A percentile compares a stretch with the other conserved stretches of the same genome.
Conservation (phyloP, 2,888 invertebrate genomes). For the Helleia helle region DNA sequence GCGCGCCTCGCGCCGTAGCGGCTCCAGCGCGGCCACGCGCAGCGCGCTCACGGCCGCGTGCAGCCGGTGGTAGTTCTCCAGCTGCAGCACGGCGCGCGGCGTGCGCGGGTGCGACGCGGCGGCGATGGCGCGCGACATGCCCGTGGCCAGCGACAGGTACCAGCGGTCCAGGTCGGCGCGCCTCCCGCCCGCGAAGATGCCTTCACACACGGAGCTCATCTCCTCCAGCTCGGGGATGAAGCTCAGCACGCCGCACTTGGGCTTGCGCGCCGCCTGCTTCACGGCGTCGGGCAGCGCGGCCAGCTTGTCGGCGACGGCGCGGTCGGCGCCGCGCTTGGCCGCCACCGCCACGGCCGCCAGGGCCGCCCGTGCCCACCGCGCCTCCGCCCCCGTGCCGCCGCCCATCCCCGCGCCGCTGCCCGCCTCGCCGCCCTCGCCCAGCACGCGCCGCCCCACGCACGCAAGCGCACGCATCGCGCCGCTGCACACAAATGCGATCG, state of each 20-base stretch:
- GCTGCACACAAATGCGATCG: too few species aligned
- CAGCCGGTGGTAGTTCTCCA: constrained; percentile 97
- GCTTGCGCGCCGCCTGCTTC: constrained; percentile 57
- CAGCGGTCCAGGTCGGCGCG: constrained; percentile 94
- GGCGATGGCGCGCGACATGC: constrained; percentile 88
- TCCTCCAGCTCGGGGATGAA: constrained; percentile 93
- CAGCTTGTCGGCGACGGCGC: constrained; percentile 88
- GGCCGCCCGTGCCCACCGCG: constrained; percentile 46
- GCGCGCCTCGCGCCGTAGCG: constrained; percentile 87
- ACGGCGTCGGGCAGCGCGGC: constrained; percentile 82
- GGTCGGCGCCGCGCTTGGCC: constrained; percentile 82
- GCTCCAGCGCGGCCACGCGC: constrained; percentile 91
- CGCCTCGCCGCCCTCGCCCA: constrained; percentile 86
- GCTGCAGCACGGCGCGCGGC: constrained; percentile 92
- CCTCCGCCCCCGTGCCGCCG: constrained; percentile 80
- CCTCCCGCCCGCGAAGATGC: constrained; percentile 90
- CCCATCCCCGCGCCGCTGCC: constrained; percentile 81
- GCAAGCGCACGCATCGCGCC: constrained; percentile 96
- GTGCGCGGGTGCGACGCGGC: constrained; percentile 92
- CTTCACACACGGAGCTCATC: constrained; percentile 90
- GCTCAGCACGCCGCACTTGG: constrained; percentile 91
- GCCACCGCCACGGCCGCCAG: constrained; percentile 51
- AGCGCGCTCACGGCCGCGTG: constrained; percentile 89
- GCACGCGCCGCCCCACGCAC: constrained; percentile 92
- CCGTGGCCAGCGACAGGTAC: constrained; percentile 85